Evolutionary conservation across 2,113 vertebrate genomes (phyloP).

Genomic region (Ceyx cyanopectus): DNA sequence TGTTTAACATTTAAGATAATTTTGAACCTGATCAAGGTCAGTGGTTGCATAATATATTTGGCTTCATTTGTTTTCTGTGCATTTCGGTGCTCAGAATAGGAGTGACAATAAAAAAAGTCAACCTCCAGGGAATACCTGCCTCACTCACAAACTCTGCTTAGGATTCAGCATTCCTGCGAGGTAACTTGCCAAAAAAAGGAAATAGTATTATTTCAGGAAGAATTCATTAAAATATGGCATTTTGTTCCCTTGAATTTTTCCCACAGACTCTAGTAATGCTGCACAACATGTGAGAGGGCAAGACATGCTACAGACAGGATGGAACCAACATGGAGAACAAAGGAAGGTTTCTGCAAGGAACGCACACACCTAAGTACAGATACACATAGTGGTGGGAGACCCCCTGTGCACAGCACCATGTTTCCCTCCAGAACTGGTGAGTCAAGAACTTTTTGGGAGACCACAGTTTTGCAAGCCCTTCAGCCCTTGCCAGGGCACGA

Average conservation of each 20-base stretch:
- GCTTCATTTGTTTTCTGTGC: background rate
- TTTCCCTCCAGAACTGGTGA: background rate
- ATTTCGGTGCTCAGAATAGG: background rate
- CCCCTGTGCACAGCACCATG: accelerated
- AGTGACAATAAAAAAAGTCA: background rate
- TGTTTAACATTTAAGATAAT: conserved; percentile 70
- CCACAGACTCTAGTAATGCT: accelerated
- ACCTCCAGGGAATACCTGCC: background rate
- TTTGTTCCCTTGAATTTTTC: background rate
- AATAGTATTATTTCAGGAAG: background rate
- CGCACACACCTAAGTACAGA: too few species aligned
- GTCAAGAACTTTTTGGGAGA: background rate
- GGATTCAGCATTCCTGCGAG: background rate
- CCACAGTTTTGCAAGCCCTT: background rate
- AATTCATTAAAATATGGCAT: background rate
- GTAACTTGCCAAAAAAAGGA: background rate
- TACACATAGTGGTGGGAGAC: accelerated
- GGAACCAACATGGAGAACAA: background rate
- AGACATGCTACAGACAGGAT: background rate
- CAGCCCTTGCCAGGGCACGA: background rate
- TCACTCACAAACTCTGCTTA: background rate
- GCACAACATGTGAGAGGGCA: background rate
- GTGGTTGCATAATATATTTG: conserved; percentile 10
- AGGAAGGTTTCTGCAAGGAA: background rate
- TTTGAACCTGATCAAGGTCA: conserved; percentile 77